Percentiles rank a stretch among this genome's conserved stretches.
These are phyloP conservation scores for Novumbra hubbsi DNA, from an alignment of 2,797 vertebrate genomes.

Conservation along the genomic window DNA sequence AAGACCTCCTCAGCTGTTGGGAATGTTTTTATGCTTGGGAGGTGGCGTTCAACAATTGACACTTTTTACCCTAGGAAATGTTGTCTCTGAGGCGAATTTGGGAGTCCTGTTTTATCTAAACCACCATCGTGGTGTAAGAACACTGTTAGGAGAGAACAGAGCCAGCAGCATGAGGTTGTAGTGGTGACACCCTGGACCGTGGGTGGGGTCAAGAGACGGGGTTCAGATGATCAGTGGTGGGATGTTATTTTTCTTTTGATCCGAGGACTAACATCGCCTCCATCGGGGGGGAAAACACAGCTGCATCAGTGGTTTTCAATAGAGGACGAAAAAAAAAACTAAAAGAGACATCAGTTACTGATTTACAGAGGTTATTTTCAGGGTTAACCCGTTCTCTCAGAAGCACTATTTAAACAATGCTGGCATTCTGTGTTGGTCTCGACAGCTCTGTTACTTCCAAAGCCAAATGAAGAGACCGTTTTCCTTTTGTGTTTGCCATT, in stretches of 20 bases:
- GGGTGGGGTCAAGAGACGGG: not conserved
- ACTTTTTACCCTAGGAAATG: not conserved
- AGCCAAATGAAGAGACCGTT: not conserved
- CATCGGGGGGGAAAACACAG: slow-evolving; percentile 10
- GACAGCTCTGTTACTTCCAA: not conserved
- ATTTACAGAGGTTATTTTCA: not conserved
- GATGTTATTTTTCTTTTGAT: slow-evolving; percentile 47
- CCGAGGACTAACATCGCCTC: slow-evolving; percentile 20
- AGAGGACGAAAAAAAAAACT: not conserved
- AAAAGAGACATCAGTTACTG: too few species aligned
- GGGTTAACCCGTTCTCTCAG: not conserved
- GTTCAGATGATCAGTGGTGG: slow-evolving; percentile 1
- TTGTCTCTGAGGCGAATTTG: too few species aligned
- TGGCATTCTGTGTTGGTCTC: not conserved
- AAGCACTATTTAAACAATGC: not conserved
- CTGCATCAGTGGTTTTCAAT: slow-evolving; percentile 16
- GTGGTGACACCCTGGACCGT: not conserved
- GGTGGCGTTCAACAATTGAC: not conserved
- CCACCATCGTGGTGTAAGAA: not conserved
- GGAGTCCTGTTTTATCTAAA: too few species aligned
- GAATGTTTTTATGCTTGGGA: too few species aligned
- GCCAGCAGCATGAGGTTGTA: not conserved
- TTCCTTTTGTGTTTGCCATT: not conserved
- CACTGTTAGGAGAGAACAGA: not conserved
- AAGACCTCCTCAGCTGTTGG: too few species aligned